Conservation (phyloP, 2,113 vertebrate genomes). For the Stegastes partitus region DNA sequence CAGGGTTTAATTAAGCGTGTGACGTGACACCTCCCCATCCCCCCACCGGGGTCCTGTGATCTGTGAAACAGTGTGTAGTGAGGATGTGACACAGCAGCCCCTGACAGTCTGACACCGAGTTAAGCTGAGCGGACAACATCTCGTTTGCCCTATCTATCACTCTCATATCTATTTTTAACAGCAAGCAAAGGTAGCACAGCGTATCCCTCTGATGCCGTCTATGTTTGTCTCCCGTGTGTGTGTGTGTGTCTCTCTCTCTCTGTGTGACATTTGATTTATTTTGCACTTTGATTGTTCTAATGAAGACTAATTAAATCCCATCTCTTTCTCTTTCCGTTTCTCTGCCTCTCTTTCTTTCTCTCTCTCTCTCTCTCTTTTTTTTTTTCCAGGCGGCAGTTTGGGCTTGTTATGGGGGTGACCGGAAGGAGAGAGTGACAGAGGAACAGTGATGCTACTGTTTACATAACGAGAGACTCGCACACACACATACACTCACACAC, state of each 20-base stretch:
- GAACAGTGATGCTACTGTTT: conserved; percentile 73
- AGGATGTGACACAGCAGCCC: conserved; percentile 67
- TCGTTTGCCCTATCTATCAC: conserved; percentile 69
- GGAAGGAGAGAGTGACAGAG: conserved; percentile 74
- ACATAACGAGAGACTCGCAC: conserved; percentile 70
- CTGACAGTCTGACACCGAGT: conserved; percentile 68
- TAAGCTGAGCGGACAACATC: conserved; percentile 75
- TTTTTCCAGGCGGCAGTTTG: conserved; percentile 81
- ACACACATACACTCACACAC: conserved; percentile 30
- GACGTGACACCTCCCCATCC: conserved; percentile 57
- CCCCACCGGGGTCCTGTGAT: conserved; percentile 60
- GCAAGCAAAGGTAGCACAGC: conserved; percentile 53
- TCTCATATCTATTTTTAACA: conserved; percentile 75
- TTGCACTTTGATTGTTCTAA: conserved; percentile 50
- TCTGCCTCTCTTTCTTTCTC: conserved; percentile 54
- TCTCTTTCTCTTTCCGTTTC: conserved; percentile 54
- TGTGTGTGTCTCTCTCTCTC: not conserved
- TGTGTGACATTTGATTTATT: conserved; percentile 50
- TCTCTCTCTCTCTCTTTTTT: conserved; percentile 40
- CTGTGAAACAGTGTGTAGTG: conserved; percentile 63
- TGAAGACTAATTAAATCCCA: conserved; percentile 56
- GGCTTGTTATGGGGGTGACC: conserved; percentile 79
- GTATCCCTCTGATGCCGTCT: conserved; percentile 45
- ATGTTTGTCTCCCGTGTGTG: conserved; percentile 15
- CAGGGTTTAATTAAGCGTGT: conserved; percentile 79